Conservation (phyloP, 2,888 invertebrate species). For the Acleris sparsana region DNA sequence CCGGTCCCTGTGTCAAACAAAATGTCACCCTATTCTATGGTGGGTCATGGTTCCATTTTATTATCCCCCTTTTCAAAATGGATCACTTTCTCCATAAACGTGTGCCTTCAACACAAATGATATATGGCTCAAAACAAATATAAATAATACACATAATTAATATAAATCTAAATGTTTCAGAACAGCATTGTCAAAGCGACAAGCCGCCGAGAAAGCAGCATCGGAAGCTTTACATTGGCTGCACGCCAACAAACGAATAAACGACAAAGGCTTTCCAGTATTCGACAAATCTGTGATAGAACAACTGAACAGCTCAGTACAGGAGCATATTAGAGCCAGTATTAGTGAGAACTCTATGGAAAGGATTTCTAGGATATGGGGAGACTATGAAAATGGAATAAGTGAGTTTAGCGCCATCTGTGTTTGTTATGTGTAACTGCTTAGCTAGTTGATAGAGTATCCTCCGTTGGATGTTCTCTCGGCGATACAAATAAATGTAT, state of each 20-base stretch:
- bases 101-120: too few relatives aligned
- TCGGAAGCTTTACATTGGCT: conserved; percentile 82
- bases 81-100: too few relatives aligned
- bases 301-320: conserved; percentile 56
- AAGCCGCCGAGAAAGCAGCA: conserved; percentile 81
- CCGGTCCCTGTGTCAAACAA: too few relatives aligned
- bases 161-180: conserved; percentile 52
- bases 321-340: conserved; percentile 56
- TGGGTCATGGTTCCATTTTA: too few relatives aligned
- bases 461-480: too few relatives aligned
- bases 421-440: background rate
- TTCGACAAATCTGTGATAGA: conserved; percentile 66
- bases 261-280: conserved; percentile 74
- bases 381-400: conserved; percentile 70
- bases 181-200: conserved; percentile 76
- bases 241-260: conserved; percentile 71
- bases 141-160: too few relatives aligned
- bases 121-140: too few relatives aligned
- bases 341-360: conserved; percentile 63
- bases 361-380: conserved; percentile 69
- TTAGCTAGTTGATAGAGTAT: background rate
- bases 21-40: too few relatives aligned
- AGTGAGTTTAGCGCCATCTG: conserved; percentile 57
- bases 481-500: too few relatives aligned
- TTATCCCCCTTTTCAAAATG: too few relatives aligned